Evolutionary conservation across 2,113 vertebrate species (phyloP).

Genomic region (Buteo buteo): DNA sequence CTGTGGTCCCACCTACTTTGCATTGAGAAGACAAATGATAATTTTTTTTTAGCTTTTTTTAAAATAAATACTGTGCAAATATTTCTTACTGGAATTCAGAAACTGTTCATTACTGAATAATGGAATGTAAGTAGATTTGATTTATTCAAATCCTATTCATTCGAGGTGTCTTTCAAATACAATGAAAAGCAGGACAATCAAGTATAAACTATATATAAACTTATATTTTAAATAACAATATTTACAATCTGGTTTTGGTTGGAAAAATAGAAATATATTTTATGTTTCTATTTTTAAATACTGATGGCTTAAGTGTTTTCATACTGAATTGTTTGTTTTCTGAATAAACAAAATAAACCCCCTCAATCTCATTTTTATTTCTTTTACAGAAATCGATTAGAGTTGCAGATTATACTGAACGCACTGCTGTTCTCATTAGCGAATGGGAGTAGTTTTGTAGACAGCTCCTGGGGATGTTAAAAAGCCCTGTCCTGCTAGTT

Average conservation of each 20-base stretch:
- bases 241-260: neutral
- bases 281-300: neutral
- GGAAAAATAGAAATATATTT: neutral
- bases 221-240: neutral
- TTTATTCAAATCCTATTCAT: neutral
- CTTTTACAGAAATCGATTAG: neutral
- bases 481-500: neutral
- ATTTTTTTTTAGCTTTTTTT: neutral
- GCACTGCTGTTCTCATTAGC: neutral
- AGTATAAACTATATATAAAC: neutral
- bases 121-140: neutral
- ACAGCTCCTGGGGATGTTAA: neutral
- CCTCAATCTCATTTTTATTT: neutral
- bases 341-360: constrained; percentile 23
- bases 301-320: neutral
- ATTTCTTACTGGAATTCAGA: neutral
- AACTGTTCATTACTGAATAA: neutral
- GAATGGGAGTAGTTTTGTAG: neutral
- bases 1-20: neutral
- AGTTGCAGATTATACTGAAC: neutral
- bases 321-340: constrained; percentile 1
- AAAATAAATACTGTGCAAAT: neutral
- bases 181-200: neutral
- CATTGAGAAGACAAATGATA: neutral
- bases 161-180: neutral